Conservation (phyloP, 1,140 invertebrate genomes). For the Scaptodrosophila lebanonensis region DNA sequence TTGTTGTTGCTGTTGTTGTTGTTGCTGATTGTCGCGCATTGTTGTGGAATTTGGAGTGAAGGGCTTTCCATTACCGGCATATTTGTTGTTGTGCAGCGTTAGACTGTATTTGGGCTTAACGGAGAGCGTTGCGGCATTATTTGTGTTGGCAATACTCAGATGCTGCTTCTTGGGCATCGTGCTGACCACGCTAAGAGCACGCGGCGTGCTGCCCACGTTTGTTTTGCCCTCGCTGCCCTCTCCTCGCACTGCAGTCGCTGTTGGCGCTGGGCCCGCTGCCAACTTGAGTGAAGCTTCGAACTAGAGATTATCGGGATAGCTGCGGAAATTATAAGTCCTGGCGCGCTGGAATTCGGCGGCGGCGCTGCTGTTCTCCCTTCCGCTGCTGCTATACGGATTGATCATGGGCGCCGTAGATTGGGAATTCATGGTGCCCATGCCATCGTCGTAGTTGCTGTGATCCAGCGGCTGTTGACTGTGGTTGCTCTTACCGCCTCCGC, state of each 20-base stretch:
- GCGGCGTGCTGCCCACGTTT: not conserved
- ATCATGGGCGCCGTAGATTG: conserved; percentile 74
- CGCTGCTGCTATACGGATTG: conserved; percentile 63
- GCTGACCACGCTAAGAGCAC: conserved; percentile 16
- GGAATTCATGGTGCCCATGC: conserved; percentile 74
- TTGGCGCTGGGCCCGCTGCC: conserved; percentile 36
- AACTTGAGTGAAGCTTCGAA: conserved; percentile 71
- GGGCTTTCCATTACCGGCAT: conserved; percentile 29
- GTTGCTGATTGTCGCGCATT: conserved; percentile 55
- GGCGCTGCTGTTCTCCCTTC: conserved; percentile 43
- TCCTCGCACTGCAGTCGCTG: conserved; percentile 19
- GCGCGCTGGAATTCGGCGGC: conserved; percentile 71
- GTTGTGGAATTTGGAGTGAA: conserved; percentile 21
- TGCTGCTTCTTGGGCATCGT: conserved; percentile 69
- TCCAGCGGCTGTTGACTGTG: conserved; percentile 52
- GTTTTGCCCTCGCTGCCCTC: conserved; percentile 9
- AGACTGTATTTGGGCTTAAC: conserved; percentile 33
- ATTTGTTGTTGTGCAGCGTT: conserved; percentile 42
- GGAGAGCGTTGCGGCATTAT: not conserved
- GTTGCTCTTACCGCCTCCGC: conserved; percentile 66
- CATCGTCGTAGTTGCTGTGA: conserved; percentile 68
- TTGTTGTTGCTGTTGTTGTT: conserved; percentile 49
- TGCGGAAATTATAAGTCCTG: conserved; percentile 76
- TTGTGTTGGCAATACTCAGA: conserved; percentile 40
- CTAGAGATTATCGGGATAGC: conserved; percentile 76